Conservation (phyloP, 2,797 vertebrate species). For the Florisuga fusca region DNA sequence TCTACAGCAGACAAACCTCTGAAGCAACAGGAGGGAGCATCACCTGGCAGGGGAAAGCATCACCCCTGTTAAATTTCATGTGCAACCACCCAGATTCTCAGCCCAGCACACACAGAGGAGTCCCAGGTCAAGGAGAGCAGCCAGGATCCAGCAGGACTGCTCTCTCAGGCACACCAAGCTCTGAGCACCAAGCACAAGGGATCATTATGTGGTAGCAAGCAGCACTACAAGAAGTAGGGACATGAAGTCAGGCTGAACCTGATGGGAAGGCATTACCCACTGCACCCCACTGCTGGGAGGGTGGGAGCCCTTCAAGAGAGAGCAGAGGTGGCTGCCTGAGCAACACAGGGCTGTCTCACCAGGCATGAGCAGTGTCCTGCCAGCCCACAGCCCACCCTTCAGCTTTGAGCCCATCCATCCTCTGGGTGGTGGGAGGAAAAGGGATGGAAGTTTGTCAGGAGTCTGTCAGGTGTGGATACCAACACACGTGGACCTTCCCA, state of each 20-base stretch:
- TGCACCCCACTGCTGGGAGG: neutral
- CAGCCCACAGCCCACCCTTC: neutral
- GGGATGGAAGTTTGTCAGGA: neutral
- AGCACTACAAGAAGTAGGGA: neutral
- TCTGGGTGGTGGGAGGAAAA: accelerated
- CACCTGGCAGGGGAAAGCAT: neutral
- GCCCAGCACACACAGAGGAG: accelerated
- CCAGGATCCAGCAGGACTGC: neutral
- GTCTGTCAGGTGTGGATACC: accelerated
- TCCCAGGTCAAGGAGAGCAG: neutral
- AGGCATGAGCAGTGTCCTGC: neutral
- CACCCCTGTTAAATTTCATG: neutral
- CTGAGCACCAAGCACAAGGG: neutral
- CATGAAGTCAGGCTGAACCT: neutral
- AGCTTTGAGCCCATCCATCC: neutral
- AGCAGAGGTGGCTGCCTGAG: neutral
- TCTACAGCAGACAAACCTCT: neutral
- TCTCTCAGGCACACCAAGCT: neutral
- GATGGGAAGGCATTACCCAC: neutral
- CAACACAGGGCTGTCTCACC: neutral
- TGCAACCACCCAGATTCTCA: neutral
- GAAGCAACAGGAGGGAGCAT: neutral
- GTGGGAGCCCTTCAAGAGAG: accelerated
- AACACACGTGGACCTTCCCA: neutral
- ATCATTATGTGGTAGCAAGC: neutral